These are phyloP conservation scores for Pseudomyrmex pallidus DNA, from an alignment of 1,140 invertebrate species.

Conservation along the genomic window DNA sequence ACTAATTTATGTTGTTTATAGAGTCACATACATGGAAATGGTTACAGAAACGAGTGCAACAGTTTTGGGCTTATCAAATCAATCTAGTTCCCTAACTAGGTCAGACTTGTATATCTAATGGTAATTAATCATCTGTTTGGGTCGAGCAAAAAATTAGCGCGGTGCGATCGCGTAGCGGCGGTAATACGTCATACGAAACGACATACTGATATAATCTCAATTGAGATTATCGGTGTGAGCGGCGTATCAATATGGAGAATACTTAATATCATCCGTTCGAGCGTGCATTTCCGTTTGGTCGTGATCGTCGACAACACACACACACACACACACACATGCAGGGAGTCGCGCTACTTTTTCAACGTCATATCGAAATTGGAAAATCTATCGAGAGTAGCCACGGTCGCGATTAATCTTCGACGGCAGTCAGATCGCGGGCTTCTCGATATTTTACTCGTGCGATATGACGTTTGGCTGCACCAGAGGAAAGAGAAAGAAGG, in stretches of 20 bases:
- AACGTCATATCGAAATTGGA: conserved; percentile 52
- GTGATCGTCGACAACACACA: too few relatives aligned
- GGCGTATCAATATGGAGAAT: conserved; percentile 38
- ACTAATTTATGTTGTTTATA: neutral
- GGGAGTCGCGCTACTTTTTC: conserved; percentile 61
- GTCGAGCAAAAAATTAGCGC: conserved; percentile 33
- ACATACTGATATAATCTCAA: conserved; percentile 26
- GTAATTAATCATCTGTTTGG: conserved; percentile 29
- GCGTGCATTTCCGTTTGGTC: neutral
- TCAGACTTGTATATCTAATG: neutral
- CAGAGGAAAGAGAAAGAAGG: neutral
- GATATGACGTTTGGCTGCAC: conserved; percentile 3
- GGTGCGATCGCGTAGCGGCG: conserved; percentile 2
- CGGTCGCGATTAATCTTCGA: conserved; percentile 67
- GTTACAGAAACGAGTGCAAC: neutral
- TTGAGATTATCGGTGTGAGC: conserved; percentile 22
- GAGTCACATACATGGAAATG: neutral
- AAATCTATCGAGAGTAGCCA: conserved; percentile 61
- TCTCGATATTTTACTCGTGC: conserved; percentile 61
- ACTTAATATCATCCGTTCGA: conserved; percentile 23
- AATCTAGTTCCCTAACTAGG: neutral
- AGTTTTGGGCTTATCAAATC: neutral
- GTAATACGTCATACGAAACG: conserved; percentile 15
- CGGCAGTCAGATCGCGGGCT: conserved; percentile 21
- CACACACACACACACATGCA: too few relatives aligned